Evolutionary conservation across 2,888 invertebrate genomes (phyloP).

Genomic region (Aelia acuminata): DNA sequence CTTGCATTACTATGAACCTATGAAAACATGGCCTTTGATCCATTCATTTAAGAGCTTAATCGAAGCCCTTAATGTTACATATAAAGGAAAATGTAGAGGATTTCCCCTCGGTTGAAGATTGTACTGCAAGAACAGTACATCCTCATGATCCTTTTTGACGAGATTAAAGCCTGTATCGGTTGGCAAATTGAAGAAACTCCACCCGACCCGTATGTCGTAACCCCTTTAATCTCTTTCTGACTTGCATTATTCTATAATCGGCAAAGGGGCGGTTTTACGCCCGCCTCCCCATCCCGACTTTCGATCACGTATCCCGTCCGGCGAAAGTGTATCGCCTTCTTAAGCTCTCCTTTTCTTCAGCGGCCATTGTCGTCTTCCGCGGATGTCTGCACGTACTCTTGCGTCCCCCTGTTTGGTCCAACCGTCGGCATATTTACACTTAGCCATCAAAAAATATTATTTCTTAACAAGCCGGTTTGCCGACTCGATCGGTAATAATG

Average conservation of each 20-base stretch:
- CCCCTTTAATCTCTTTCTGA: constrained; percentile 49
- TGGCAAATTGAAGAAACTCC: constrained; percentile 45
- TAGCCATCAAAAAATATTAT: constrained; percentile 35
- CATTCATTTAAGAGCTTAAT: too few relatives aligned
- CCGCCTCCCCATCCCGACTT: constrained; percentile 40
- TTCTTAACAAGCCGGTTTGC: constrained; percentile 36
- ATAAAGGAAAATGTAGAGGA: too few relatives aligned
- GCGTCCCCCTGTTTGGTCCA: constrained; percentile 21
- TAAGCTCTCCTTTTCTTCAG: constrained; percentile 48
- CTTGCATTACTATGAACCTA: too few relatives aligned
- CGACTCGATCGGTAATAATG: constrained; percentile 24
- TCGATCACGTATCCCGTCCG: constrained; percentile 51
- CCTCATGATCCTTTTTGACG: too few relatives aligned
- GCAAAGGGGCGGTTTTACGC: constrained; percentile 46
- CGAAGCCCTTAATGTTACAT: too few relatives aligned
- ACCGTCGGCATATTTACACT: constrained; percentile 28
- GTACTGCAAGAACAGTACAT: too few relatives aligned
- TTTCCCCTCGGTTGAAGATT: too few relatives aligned
- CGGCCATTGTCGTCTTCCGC: constrained; percentile 55
- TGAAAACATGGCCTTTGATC: too few relatives aligned
- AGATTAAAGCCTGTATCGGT: constrained; percentile 35
- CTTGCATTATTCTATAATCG: constrained; percentile 50
- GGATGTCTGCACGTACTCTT: constrained; percentile 55
- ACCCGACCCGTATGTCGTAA: background rate
- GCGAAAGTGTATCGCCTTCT: constrained; percentile 49